These are phyloP conservation scores for Cheiracanthium punctorium DNA, from an alignment of 2,888 invertebrate species.

Conservation along the genomic window DNA sequence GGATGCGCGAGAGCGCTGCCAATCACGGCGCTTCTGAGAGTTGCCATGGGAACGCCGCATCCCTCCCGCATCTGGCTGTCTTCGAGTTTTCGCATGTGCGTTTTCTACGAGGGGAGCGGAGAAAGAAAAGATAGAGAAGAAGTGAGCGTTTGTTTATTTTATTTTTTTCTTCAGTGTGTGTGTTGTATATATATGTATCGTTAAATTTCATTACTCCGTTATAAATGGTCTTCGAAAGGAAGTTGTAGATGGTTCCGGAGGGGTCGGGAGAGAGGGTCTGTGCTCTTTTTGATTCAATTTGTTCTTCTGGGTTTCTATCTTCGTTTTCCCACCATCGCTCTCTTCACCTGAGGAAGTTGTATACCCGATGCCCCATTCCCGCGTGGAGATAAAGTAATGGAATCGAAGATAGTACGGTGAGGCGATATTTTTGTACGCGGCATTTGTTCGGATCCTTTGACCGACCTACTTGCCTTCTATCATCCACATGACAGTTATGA, in stretches of 20 bases:
- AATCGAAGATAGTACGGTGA: too few species aligned
- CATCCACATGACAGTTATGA: too few species aligned
- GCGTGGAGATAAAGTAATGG: too few species aligned
- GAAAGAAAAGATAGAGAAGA: neutral
- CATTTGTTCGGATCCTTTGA: too few species aligned
- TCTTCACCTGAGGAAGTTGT: too few species aligned
- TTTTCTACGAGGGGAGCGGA: neutral
- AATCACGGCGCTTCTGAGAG: conserved; percentile 47
- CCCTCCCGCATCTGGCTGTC: conserved; percentile 33
- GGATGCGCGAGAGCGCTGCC: conserved; percentile 65
- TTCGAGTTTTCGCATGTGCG: conserved; percentile 51
- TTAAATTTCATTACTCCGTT: conserved; percentile 11
- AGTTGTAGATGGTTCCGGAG: neutral
- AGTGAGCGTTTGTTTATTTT: too few species aligned
- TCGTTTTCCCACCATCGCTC: neutral
- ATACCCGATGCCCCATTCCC: too few species aligned
- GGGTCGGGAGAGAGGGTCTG: neutral
- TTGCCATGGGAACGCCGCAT: conserved; percentile 59
- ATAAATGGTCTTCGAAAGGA: neutral
- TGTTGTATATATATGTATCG: too few species aligned
- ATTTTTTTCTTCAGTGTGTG: too few species aligned
- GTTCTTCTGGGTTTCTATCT: neutral
- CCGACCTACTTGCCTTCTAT: too few species aligned
- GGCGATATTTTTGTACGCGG: too few species aligned
- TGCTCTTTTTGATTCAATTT: neutral